Conservation (phyloP, 2,888 invertebrate species). For the Scrobipalpa atriplicella region DNA sequence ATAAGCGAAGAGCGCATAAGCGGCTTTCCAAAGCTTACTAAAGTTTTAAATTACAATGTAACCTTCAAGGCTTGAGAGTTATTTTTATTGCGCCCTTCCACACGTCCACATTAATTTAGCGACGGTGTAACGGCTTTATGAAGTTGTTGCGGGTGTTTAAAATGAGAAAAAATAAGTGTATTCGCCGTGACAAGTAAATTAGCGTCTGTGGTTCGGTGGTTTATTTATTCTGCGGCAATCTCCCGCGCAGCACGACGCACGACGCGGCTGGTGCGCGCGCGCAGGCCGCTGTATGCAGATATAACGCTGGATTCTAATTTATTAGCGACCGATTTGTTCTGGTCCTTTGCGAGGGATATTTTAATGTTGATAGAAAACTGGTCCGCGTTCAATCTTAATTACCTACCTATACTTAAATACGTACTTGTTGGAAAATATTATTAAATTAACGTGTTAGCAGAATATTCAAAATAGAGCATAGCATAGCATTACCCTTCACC, state of each 20-base stretch:
- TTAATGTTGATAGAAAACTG: conserved; percentile 6
- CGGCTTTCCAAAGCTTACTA: background rate
- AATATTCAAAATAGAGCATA: no score
- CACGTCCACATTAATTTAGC: conserved; percentile 33
- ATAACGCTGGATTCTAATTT: background rate
- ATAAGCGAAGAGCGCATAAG: background rate
- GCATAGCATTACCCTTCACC: no score
- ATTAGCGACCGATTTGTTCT: conserved; percentile 33
- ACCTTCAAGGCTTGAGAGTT: background rate
- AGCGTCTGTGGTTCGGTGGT: conserved; percentile 28
- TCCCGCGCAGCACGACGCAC: conserved; percentile 44
- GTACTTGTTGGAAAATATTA: background rate
- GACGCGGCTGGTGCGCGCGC: conserved; percentile 28
- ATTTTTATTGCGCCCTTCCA: conserved; percentile 20
- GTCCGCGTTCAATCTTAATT: background rate
- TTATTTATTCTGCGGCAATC: conserved; percentile 14
- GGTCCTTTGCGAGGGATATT: background rate
- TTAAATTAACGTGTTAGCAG: background rate
- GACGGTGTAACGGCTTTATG: conserved; percentile 29
- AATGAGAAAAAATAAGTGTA: conserved; percentile 46
- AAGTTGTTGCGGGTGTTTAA: conserved; percentile 40
- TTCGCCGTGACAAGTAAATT: conserved; percentile 45
- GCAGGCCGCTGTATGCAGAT: conserved; percentile 18
- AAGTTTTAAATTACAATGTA: conserved; percentile 8
- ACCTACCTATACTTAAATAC: background rate